Percentiles rank a stretch among this genome's conserved stretches.
phyloP scores from a whole-genome alignment of 2,797 vertebrate genomes.

The Sus cebifrons region DNA sequence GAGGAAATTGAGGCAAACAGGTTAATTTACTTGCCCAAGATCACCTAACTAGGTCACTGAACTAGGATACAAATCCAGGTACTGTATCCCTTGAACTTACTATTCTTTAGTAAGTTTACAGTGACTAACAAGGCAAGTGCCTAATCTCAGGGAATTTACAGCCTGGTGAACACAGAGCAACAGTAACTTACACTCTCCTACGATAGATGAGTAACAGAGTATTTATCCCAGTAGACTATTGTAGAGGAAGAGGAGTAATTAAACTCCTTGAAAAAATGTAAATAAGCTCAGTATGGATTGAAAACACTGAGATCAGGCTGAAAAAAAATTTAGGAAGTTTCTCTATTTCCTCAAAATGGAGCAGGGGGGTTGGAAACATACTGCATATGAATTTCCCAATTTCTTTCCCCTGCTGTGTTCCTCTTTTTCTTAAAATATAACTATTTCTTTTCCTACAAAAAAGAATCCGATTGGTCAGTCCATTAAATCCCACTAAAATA shows the following conservation, averaged over 20 bases:
- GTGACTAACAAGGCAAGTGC: constrained; percentile 11
- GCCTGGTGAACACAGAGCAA: background rate
- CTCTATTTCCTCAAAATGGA: constrained; percentile 24
- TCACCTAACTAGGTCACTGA: background rate
- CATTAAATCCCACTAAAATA: constrained; percentile 54
- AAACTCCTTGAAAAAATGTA: background rate
- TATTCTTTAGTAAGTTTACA: constrained; percentile 21
- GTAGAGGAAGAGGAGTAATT: background rate
- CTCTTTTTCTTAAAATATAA: constrained; percentile 38
- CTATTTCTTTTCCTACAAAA: constrained; percentile 53
- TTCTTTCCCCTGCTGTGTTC: background rate
- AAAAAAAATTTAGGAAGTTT: constrained; percentile 32
- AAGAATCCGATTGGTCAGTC: constrained; percentile 5
- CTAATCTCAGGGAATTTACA: background rate
- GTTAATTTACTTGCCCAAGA: background rate
- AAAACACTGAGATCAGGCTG: background rate
- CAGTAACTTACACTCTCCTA: background rate
- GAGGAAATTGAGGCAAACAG: constrained; percentile 43
- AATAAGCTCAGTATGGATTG: background rate
- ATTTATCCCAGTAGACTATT: background rate
- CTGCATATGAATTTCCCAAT: constrained; percentile 26
- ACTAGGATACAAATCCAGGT: background rate
- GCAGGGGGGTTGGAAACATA: background rate
- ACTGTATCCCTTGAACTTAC: background rate
- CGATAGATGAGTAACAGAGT: background rate